These are phyloP conservation scores for Microcaecilia unicolor DNA, from an alignment of 2,797 vertebrate genomes.

Conservation along the genomic window DNA sequence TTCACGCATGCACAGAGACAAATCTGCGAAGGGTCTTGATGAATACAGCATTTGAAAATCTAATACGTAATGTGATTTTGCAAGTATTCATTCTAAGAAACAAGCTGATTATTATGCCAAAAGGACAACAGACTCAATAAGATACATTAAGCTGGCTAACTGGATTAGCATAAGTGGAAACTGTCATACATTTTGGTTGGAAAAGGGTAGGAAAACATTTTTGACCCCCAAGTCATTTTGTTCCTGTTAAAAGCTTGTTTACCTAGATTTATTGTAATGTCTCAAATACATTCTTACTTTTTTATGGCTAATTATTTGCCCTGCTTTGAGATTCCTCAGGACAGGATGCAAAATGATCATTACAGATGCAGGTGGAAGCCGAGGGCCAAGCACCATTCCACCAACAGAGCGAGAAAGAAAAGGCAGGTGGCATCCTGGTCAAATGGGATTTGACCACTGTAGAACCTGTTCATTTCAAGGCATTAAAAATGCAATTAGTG, in stretches of 20 bases:
- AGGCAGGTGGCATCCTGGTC: slow-evolving; percentile 17
- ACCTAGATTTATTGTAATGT: not conserved
- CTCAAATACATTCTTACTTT: not conserved
- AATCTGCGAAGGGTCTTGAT: slow-evolving; percentile 4
- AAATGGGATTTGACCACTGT: slow-evolving; percentile 26
- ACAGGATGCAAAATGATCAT: not conserved
- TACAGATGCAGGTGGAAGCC: not conserved
- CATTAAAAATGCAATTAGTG: slow-evolving; percentile 45
- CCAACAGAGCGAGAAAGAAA: not conserved
- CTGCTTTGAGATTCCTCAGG: not conserved
- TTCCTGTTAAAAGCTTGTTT: slow-evolving; percentile 6
- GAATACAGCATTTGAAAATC: not conserved
- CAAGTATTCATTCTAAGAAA: slow-evolving; percentile 10
- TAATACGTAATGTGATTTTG: not conserved
- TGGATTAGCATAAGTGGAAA: slow-evolving; percentile 21
- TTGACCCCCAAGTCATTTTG: not conserved
- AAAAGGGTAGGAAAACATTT: not conserved
- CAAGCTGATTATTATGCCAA: slow-evolving; percentile 9
- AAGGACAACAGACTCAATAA: slow-evolving; percentile 7
- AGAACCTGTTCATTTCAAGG: slow-evolving; percentile 19
- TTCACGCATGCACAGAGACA: not conserved
- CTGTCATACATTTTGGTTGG: slow-evolving; percentile 3
- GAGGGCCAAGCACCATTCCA: not conserved
- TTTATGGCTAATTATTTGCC: not conserved
- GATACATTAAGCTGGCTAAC: slow-evolving; percentile 8